Conservation (phyloP, 64 coral and sea anemone species). For the Montipora capricornis region DNA sequence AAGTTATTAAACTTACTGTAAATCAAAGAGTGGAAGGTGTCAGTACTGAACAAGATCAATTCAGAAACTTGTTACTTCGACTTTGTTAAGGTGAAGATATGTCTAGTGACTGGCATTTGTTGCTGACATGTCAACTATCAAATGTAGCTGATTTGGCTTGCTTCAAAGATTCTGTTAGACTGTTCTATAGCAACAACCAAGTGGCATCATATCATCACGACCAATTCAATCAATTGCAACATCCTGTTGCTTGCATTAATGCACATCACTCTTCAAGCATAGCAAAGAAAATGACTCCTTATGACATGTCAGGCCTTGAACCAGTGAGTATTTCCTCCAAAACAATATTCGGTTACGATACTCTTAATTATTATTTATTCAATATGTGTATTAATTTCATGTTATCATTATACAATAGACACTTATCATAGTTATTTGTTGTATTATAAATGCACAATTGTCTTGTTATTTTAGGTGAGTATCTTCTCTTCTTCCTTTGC, state of each 20-base stretch:
- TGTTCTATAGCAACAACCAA: constrained; percentile 41
- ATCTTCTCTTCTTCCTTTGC: not conserved
- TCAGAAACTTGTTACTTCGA: constrained; percentile 41
- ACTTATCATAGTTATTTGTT: not conserved
- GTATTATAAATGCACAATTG: not conserved
- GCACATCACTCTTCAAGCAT: constrained; percentile 26
- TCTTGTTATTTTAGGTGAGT: not conserved
- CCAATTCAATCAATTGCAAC: constrained; percentile 28
- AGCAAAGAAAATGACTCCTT: constrained; percentile 12
- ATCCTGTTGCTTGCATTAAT: constrained; percentile 11
- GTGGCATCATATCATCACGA: constrained; percentile 34
- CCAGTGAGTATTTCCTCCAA: not conserved
- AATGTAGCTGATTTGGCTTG: not conserved
- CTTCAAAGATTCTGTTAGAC: constrained; percentile 17
- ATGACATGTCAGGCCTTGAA: constrained; percentile 42
- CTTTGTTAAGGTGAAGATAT: constrained; percentile 24
- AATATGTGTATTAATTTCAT: not conserved
- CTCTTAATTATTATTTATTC: constrained; percentile 35
- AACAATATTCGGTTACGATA: constrained; percentile 21
- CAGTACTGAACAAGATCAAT: constrained; percentile 26
- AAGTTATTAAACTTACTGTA: not conserved
- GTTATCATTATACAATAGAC: not conserved
- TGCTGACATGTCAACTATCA: constrained; percentile 42
- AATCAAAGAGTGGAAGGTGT: constrained; percentile 11
- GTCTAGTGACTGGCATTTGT: constrained; percentile 11